These are phyloP conservation scores for Hesperia comma DNA, from an alignment of 2,888 invertebrate genomes.

Conservation along the genomic window DNA sequence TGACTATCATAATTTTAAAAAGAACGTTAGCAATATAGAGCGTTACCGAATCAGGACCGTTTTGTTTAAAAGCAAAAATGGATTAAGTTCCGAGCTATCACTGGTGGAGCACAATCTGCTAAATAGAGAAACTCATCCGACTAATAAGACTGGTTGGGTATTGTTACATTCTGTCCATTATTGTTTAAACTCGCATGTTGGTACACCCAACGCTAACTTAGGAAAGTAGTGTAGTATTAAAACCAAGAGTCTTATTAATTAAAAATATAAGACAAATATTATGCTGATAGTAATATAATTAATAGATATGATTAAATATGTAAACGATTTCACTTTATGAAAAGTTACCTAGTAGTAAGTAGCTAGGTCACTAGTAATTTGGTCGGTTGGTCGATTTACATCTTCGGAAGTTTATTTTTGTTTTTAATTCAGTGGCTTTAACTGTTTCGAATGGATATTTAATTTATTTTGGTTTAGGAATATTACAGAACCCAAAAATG, in stretches of 20 bases:
- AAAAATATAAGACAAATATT: too few species aligned
- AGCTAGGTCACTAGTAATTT: too few species aligned
- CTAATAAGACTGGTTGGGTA: constrained; percentile 5
- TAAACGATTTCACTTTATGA: too few species aligned
- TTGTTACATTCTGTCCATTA: constrained; percentile 8
- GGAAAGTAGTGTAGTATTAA: background rate
- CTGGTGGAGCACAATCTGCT: constrained; percentile 3
- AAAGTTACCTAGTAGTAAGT: too few species aligned
- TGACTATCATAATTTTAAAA: too few species aligned
- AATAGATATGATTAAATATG: too few species aligned
- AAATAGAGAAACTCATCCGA: constrained; percentile 18
- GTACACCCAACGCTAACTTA: background rate
- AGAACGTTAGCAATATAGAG: background rate
- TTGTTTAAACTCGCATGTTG: background rate
- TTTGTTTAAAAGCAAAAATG: background rate
- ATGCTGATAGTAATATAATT: too few species aligned
- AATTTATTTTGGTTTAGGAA: background rate
- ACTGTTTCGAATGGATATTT: background rate
- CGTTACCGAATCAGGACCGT: background rate
- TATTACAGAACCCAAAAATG: background rate
- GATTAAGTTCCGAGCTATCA: background rate
- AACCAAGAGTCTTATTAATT: too few species aligned
- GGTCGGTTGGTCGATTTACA: too few species aligned
- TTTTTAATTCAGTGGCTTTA: too few species aligned
- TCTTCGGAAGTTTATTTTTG: too few species aligned